Base-by-base conservation (phyloP, 2,113 vertebrate species). In the Terrapene triunguis region DNA sequence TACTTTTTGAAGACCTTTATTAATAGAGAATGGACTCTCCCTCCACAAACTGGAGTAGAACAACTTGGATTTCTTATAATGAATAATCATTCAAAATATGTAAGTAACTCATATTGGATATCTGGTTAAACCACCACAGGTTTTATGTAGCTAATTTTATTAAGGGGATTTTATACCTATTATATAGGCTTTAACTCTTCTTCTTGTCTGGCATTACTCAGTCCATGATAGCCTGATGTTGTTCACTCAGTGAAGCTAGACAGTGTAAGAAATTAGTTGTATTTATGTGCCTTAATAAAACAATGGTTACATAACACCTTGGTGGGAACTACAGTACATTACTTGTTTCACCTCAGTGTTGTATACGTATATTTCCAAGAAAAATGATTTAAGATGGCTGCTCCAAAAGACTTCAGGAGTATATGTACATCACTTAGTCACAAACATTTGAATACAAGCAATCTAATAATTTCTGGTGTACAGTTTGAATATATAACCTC, bases 221-320 rank as follows among this genome's bases (percentile, higher is more conserved):
- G 89, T 94, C 62, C 94, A 95, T 97, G 96, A 96, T 89, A 93
- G 95, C 92, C 90, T 95, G 92, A 94, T 80, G 86, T 79, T 95
- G 93, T 72, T 96, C 87, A 78, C 86, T 93, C 78, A 47, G 82
- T 89, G 94, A 89, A 62, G 16, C 96, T 97, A 95, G 65, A 88
- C 94, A 93, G 94, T 89, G 35, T 94, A 82, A 89, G 90, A 96
- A 95, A 84, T 82, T 84, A 94, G 84, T 76, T 85, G 91, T 96
- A 84, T 92, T 96, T 97, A 57, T 94, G 95, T 98, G 98, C 98
- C 97, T 98, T 98, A 98, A 96, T 98, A 97, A 97, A 98, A 98
- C 84, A 50, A 54, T 93, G 94, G 87, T 89, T 94, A 80, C 88
- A 59, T 97, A 95, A 97, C 92, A 94, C 95, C 91, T 91, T 92